Evolutionary conservation across 2,888 invertebrate species (phyloP).

Genomic region (Hirtodrosophila confusa): DNA sequence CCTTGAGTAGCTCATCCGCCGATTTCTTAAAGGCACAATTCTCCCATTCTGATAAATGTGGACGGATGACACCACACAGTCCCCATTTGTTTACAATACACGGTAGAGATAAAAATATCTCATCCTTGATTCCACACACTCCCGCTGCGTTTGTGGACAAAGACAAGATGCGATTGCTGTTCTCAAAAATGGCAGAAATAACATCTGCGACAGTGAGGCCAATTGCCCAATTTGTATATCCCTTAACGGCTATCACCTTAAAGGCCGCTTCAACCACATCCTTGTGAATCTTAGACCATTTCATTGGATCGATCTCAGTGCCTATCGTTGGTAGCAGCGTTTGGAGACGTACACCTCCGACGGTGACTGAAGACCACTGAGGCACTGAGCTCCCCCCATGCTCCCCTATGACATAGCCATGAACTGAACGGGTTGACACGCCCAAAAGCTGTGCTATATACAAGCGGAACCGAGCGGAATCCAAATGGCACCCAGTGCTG

Average conservation of each 20-base stretch:
- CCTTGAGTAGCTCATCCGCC: constrained; percentile 85
- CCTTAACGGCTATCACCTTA: constrained; percentile 91
- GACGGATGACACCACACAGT: constrained; percentile 88
- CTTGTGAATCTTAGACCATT: constrained; percentile 89
- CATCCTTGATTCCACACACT: constrained; percentile 89
- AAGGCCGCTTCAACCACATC: constrained; percentile 91
- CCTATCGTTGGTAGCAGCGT: constrained; percentile 90
- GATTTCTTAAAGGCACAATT: constrained; percentile 86
- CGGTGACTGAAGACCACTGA: constrained; percentile 95
- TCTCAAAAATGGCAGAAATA: constrained; percentile 87
- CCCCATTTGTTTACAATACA: constrained; percentile 89
- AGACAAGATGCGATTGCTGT: constrained; percentile 89
- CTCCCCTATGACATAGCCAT: constrained; percentile 95
- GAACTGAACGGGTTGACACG: constrained; percentile 90
- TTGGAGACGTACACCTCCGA: constrained; percentile 91
- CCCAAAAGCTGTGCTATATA: constrained; percentile 90
- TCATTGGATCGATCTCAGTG: constrained; percentile 88
- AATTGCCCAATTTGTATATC: constrained; percentile 94
- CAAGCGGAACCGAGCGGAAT: constrained; percentile 93
- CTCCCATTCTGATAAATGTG: constrained; percentile 88
- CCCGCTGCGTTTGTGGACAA: constrained; percentile 87
- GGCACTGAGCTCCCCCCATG: constrained; percentile 94
- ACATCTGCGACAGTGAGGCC: constrained; percentile 89
- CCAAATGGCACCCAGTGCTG: constrained; percentile 95
- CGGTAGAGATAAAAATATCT: constrained; percentile 93